phyloP scores from a whole-genome alignment of 2,797 vertebrate genomes.

The Passerculus sandwichensis region DNA sequence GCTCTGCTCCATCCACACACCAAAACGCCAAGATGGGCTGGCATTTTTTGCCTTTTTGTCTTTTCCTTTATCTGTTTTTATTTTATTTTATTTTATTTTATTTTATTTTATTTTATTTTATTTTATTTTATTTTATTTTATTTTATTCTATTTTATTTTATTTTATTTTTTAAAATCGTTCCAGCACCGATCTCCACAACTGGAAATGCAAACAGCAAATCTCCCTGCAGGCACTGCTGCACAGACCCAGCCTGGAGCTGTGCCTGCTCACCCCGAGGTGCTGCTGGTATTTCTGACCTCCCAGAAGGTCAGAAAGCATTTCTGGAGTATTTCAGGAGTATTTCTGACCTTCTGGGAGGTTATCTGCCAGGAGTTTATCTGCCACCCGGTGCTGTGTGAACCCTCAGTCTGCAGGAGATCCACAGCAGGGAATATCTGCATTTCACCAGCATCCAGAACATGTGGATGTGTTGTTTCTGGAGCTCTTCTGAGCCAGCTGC shows the following conservation, averaged over 20 bases:
- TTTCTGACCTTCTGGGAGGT: background rate
- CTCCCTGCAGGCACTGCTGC: background rate
- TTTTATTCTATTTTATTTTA: too few species aligned
- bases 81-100: too few species aligned
- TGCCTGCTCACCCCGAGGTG: background rate
- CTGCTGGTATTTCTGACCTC: background rate
- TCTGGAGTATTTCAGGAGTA: background rate
- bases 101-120: too few species aligned
- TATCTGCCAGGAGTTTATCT: background rate
- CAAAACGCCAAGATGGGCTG: background rate
- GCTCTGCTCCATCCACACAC: background rate
- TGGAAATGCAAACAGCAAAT: background rate
- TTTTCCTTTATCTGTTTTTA: too few species aligned
- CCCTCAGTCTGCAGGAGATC: background rate
- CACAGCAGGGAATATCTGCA: background rate
- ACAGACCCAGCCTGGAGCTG: background rate
- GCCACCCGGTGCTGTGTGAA: background rate
- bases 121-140: too few species aligned
- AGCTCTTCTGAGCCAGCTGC: background rate
- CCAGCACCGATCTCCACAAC: background rate
- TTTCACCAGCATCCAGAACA: accelerated
- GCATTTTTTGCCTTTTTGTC: background rate
- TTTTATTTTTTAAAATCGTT: background rate
- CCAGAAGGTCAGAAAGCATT: too few species aligned
- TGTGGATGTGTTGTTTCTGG: accelerated